Conservation (phyloP, 2,888 invertebrate species). For the Agonopterix heracliana region DNA sequence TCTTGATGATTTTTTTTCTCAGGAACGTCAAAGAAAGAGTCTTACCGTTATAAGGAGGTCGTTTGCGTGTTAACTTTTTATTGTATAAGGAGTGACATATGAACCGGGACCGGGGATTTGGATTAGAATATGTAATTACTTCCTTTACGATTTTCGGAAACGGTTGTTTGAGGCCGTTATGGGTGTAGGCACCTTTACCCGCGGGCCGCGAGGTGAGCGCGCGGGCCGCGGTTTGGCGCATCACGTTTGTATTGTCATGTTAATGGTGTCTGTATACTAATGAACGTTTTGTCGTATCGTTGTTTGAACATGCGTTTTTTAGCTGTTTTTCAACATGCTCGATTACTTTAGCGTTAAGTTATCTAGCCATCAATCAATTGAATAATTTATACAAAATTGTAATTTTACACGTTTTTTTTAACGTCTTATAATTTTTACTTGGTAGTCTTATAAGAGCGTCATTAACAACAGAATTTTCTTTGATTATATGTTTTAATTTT, state of each 20-base stretch:
- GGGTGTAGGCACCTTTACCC: conserved; percentile 44
- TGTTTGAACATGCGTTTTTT: conserved; percentile 6
- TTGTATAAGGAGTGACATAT: conserved; percentile 67
- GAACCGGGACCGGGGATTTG: conserved; percentile 62
- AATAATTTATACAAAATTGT: too few species aligned
- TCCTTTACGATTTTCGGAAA: conserved; percentile 74
- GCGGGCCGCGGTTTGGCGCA: conserved; percentile 17
- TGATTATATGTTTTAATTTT: too few species aligned
- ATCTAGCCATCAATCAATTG: too few species aligned
- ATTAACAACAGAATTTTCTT: too few species aligned
- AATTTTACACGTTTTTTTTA: too few species aligned
- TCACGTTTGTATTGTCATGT: conserved; percentile 21
- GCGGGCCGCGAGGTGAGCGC: conserved; percentile 23
- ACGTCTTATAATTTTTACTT: too few species aligned
- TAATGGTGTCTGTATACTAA: conserved; percentile 14
- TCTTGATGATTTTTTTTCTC: conserved; percentile 69
- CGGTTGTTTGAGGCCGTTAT: conserved; percentile 53
- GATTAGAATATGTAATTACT: conserved; percentile 76
- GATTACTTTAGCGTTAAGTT: not conserved
- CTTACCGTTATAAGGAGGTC: conserved; percentile 64
- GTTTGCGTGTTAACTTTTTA: conserved; percentile 49
- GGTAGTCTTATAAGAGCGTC: too few species aligned
- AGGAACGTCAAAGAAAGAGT: conserved; percentile 47
- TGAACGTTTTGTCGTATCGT: conserved; percentile 8
- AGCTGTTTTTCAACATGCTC: conserved; percentile 5